Evolutionary conservation across 2,113 vertebrate species (phyloP).

Genomic region (Pica pica): DNA sequence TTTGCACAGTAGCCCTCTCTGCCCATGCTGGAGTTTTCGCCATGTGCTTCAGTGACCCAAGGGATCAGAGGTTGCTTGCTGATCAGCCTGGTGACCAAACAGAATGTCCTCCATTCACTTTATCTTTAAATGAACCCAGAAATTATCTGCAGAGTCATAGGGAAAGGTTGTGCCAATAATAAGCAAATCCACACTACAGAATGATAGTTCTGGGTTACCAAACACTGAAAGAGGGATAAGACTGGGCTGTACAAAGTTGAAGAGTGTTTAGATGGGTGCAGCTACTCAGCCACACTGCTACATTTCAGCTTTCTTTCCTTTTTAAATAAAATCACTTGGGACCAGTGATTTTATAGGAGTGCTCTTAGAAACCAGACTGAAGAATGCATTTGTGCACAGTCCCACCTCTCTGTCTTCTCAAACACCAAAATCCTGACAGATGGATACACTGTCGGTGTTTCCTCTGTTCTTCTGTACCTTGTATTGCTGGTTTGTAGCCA

Average conservation of each 20-base stretch:
- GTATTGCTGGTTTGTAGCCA: not conserved
- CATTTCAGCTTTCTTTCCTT: not conserved
- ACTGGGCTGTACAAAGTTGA: not conserved
- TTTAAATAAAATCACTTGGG: not conserved
- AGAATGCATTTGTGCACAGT: not conserved
- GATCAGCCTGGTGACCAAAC: not conserved
- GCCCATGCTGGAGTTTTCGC: not conserved
- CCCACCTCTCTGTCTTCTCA: not conserved
- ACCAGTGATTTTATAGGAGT: not conserved
- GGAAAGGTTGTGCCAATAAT: not conserved
- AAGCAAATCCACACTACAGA: not conserved
- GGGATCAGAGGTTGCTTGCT: not conserved
- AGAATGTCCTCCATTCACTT: not conserved
- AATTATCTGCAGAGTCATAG: not conserved
- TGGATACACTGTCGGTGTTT: not conserved
- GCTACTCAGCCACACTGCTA: not conserved
- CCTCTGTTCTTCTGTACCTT: not conserved
- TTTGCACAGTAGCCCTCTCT: not conserved
- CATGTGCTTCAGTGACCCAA: not conserved
- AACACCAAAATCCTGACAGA: not conserved
- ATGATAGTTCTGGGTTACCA: not conserved
- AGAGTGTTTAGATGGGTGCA: not conserved
- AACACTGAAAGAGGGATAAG: not conserved
- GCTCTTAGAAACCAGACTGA: not conserved
- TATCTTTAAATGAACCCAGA: not conserved